These are phyloP conservation scores for Pangasianodon gigas DNA, from an alignment of 2,113 vertebrate genomes.

Conservation along the genomic window DNA sequence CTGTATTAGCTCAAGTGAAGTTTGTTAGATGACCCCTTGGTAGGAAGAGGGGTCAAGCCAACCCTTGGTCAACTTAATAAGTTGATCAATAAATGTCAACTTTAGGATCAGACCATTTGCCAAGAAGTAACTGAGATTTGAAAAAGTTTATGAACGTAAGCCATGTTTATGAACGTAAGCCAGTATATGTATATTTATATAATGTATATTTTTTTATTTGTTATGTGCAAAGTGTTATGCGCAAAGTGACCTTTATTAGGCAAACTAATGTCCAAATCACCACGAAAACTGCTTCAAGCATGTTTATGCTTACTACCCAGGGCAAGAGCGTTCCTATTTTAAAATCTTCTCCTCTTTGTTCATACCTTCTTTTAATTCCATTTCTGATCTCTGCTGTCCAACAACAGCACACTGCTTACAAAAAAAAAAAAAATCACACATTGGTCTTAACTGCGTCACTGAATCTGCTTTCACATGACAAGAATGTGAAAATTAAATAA, in stretches of 20 bases:
- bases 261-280: too few relatives aligned
- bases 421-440: neutral
- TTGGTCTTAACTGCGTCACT: conserved; percentile 14
- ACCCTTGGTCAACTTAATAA: neutral
- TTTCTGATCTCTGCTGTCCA: neutral
- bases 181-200: too few relatives aligned
- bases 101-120: neutral
- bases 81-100: neutral
- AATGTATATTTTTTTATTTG: neutral
- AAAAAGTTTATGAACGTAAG: too few relatives aligned
- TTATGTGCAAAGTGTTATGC: too few relatives aligned
- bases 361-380: neutral
- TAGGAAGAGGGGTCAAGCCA: neutral
- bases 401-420: neutral
- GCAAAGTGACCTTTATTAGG: too few relatives aligned
- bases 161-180: too few relatives aligned
- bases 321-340: neutral
- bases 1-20: neutral
- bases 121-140: neutral
- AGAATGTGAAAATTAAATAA: neutral
- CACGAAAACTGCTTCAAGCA: neutral
- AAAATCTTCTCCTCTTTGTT: neutral
- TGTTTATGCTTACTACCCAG: neutral
- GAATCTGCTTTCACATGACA: conserved; percentile 1
- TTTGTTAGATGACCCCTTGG: neutral